Conservation (phyloP, 2,888 invertebrate species). For the Trichopoda pennipes region DNA sequence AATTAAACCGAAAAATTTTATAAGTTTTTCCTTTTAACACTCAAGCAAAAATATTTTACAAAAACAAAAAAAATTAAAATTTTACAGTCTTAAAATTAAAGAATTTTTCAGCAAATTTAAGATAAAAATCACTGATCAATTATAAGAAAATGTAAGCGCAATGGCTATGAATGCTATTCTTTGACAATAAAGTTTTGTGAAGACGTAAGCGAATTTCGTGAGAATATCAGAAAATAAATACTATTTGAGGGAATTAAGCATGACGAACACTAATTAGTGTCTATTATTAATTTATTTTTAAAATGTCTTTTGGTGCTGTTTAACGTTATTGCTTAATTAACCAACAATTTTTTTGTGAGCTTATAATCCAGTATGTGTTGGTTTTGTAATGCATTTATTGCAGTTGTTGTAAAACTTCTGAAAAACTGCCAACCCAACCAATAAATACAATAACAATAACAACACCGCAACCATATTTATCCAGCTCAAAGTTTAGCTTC, state of each 20-base stretch:
- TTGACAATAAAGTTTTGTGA: too few relatives aligned
- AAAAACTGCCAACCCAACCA: slow-evolving; percentile 61
- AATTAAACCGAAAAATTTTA: slow-evolving; percentile 37
- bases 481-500: slow-evolving; percentile 62
- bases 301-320: not conserved
- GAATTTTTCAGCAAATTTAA: not conserved
- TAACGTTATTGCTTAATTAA: not conserved
- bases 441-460: slow-evolving; percentile 47
- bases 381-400: slow-evolving; percentile 35
- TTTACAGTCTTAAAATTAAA: too few relatives aligned
- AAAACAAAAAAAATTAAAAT: not conserved
- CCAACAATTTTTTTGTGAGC: slow-evolving; percentile 1
- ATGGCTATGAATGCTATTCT: too few relatives aligned
- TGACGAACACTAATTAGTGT: not conserved
- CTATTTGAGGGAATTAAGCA: too few relatives aligned
- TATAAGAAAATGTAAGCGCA: too few relatives aligned
- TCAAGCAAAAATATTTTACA: slow-evolving; percentile 2
- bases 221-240: too few relatives aligned
- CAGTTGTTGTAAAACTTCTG: slow-evolving; percentile 62
- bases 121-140: not conserved
- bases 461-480: slow-evolving; percentile 42
- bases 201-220: too few relatives aligned
- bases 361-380: slow-evolving; percentile 30
- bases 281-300: not conserved
- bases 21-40: slow-evolving; percentile 1